These are phyloP conservation scores for Strigamia maritima DNA, from an alignment of 2,888 invertebrate species.

Conservation along the genomic window DNA sequence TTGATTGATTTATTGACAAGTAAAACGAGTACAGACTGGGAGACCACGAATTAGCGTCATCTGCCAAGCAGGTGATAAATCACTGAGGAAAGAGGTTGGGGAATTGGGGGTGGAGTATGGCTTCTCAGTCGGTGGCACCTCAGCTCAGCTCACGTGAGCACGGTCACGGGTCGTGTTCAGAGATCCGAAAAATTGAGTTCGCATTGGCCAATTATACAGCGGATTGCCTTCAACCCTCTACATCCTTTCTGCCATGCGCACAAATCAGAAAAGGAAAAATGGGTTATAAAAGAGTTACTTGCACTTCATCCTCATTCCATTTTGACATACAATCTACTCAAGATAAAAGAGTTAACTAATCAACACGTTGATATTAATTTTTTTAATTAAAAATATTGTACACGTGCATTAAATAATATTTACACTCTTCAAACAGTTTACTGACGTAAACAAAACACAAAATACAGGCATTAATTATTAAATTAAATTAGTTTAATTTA, in stretches of 20 bases:
- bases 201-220: constrained; percentile 16
- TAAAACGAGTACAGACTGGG: constrained; percentile 9
- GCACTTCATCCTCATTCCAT: constrained; percentile 15
- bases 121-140: background rate
- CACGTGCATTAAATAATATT: too few species aligned
- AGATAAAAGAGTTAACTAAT: background rate
- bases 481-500: too few species aligned
- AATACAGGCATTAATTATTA: too few species aligned
- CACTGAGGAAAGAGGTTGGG: constrained; percentile 6
- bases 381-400: too few species aligned
- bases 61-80: constrained; percentile 20
- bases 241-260: background rate
- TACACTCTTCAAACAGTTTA: too few species aligned
- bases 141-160: background rate
- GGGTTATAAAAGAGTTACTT: constrained; percentile 1
- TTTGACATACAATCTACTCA: background rate
- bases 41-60: constrained; percentile 18
- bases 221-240: constrained; percentile 1
- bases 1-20: constrained; percentile 19
- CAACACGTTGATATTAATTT: background rate
- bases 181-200: constrained; percentile 19
- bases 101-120: background rate
- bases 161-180: constrained; percentile 16
- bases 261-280: constrained; percentile 1
- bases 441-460: too few species aligned